A percentile compares a stretch with the other conserved stretches of the same genome.
Evolutionary conservation across 2,888 invertebrate genomes (phyloP).

Genomic region (Macropis europaea): DNA sequence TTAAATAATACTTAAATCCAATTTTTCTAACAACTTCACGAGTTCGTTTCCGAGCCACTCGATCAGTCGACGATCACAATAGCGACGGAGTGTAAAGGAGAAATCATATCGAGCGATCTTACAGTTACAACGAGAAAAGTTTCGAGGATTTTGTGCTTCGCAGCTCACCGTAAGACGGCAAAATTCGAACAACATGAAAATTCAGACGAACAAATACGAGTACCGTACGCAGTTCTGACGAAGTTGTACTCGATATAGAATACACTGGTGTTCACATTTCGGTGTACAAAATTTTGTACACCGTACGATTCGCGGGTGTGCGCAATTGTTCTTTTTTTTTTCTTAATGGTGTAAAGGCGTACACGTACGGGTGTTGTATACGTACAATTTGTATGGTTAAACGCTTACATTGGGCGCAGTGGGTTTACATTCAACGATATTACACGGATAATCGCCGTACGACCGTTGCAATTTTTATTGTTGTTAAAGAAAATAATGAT

Average conservation of each 20-base stretch:
- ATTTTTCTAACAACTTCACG: too few relatives aligned
- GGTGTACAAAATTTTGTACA: background rate
- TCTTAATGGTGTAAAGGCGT: conserved; percentile 18
- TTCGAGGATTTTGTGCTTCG: conserved; percentile 37
- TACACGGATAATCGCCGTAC: conserved; percentile 33
- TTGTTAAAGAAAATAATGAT: background rate
- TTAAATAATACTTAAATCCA: too few relatives aligned
- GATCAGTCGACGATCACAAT: conserved; percentile 2
- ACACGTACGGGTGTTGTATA: conserved; percentile 17
- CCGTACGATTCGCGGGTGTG: background rate
- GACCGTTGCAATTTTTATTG: conserved; percentile 24
- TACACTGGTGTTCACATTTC: background rate
- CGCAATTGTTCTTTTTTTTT: background rate
- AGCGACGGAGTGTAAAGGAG: background rate
- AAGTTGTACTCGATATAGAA: conserved; percentile 18
- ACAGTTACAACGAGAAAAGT: conserved; percentile 16
- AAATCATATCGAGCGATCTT: conserved; percentile 4
- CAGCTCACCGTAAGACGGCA: background rate
- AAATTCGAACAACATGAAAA: conserved; percentile 12
- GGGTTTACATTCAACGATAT: conserved; percentile 38
- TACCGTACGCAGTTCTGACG: conserved; percentile 23
- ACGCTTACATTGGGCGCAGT: conserved; percentile 32
- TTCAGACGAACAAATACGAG: conserved; percentile 28
- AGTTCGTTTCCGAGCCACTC: background rate
- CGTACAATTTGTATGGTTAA: conserved; percentile 19